Percentiles rank a stretch among this genome's conserved stretches.
Evolutionary conservation across 2,797 vertebrate genomes (phyloP).

Genomic region (Babyrousa celebensis): DNA sequence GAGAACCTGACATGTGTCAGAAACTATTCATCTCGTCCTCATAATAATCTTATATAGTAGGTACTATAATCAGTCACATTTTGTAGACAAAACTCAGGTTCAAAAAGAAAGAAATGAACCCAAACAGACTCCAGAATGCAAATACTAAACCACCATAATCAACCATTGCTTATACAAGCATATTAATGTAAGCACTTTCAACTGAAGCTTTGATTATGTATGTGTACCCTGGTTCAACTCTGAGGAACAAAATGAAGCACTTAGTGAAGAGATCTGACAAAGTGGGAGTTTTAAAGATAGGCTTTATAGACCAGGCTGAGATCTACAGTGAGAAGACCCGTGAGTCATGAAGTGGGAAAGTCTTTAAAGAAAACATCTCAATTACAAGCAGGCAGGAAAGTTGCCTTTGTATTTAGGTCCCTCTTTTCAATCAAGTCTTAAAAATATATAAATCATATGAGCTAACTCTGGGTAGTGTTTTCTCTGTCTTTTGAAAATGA

Average conservation of each 20-base stretch:
- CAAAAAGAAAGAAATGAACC: background rate
- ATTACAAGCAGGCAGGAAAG: background rate
- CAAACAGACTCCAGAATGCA: conserved; percentile 1
- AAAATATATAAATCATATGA: background rate
- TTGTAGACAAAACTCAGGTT: background rate
- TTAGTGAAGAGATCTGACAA: conserved; percentile 11
- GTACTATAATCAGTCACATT: background rate
- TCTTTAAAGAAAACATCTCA: background rate
- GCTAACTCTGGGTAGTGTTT: background rate
- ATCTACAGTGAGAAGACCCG: background rate
- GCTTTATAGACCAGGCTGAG: background rate
- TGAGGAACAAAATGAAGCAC: background rate
- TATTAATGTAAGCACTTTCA: background rate
- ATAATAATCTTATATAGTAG: background rate
- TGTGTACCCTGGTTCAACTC: background rate
- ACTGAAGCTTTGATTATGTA: conserved; percentile 2
- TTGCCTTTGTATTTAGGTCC: background rate
- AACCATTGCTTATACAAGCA: background rate
- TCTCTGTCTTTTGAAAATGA: conserved; percentile 29
- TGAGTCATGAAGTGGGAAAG: background rate
- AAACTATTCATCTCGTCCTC: conserved; percentile 7
- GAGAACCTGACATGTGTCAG: background rate
- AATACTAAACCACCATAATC: background rate
- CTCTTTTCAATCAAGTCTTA: background rate
- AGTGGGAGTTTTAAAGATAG: background rate